These are phyloP conservation scores for Oligia fasciuncula DNA, from an alignment of 2,888 invertebrate genomes.

Conservation along the genomic window DNA sequence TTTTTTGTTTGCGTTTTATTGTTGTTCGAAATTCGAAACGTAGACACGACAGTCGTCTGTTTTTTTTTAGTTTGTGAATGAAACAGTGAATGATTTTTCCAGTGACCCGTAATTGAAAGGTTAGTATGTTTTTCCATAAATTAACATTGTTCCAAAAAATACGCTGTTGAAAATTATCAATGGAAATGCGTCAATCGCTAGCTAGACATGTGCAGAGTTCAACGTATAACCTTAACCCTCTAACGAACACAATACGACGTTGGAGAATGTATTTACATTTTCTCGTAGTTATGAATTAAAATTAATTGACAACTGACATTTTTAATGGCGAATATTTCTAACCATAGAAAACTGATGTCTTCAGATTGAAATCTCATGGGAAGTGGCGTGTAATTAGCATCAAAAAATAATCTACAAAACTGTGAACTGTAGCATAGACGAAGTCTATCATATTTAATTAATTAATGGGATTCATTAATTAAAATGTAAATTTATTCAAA, in stretches of 20 bases:
- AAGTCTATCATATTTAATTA: slow-evolving; percentile 64
- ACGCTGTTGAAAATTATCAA: slow-evolving; percentile 60
- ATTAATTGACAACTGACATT: slow-evolving; percentile 50
- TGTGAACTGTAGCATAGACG: slow-evolving; percentile 44
- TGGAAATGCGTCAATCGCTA: slow-evolving; percentile 57
- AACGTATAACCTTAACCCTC: slow-evolving; percentile 66
- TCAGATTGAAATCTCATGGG: slow-evolving; percentile 24
- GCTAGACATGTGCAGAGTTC: slow-evolving; percentile 56
- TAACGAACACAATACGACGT: slow-evolving; percentile 46
- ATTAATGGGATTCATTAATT: slow-evolving; percentile 73
- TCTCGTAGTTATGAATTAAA: slow-evolving; percentile 50
- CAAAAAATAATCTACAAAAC: slow-evolving; percentile 56
- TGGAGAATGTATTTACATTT: slow-evolving; percentile 55
- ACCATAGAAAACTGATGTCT: slow-evolving; percentile 7
- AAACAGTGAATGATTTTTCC: slow-evolving; percentile 78
- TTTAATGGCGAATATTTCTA: slow-evolving; percentile 20
- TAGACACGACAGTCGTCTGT: slow-evolving; percentile 49
- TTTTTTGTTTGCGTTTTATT: slow-evolving; percentile 44
- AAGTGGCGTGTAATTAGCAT: slow-evolving; percentile 46
- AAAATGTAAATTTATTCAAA: slow-evolving; percentile 78
- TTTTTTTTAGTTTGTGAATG: slow-evolving; percentile 73
- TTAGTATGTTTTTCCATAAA: slow-evolving; percentile 75
- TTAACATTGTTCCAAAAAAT: slow-evolving; percentile 56
- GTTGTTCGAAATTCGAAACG: slow-evolving; percentile 23
- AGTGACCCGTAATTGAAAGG: slow-evolving; percentile 79